Conservation (phyloP, 2,113 vertebrate genomes). For the Gymnogyps californianus region DNA sequence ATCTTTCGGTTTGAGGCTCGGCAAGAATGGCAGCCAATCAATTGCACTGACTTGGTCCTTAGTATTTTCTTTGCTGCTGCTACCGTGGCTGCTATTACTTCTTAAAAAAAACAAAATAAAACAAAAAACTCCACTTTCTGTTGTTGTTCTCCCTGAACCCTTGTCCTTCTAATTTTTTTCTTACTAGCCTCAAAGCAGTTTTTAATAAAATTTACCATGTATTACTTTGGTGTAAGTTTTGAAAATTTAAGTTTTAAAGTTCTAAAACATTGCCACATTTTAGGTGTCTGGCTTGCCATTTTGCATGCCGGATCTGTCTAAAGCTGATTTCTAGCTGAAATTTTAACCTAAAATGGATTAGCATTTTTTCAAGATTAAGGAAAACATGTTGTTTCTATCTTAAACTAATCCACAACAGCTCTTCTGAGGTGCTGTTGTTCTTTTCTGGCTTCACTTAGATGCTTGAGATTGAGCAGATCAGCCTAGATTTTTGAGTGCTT, state of each 20-base stretch:
- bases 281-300: background rate
- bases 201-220: background rate
- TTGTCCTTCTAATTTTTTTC: background rate
- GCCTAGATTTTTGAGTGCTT: background rate
- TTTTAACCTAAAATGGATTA: background rate
- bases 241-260: background rate
- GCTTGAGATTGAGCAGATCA: background rate
- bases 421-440: background rate
- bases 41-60: background rate
- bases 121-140: background rate
- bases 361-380: background rate
- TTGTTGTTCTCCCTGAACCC: background rate
- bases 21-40: fast-evolving
- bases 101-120: background rate
- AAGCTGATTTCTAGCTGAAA: background rate
- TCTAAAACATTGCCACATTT: background rate
- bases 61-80: background rate
- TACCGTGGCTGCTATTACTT: background rate
- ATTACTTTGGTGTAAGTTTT: background rate
- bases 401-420: background rate
- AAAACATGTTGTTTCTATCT: background rate
- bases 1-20: background rate
- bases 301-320: background rate
- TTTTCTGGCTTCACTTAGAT: background rate
- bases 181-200: background rate